These are phyloP conservation scores for Cantharis flavilabris DNA, from an alignment of 2,888 invertebrate species.

Conservation along the genomic window DNA sequence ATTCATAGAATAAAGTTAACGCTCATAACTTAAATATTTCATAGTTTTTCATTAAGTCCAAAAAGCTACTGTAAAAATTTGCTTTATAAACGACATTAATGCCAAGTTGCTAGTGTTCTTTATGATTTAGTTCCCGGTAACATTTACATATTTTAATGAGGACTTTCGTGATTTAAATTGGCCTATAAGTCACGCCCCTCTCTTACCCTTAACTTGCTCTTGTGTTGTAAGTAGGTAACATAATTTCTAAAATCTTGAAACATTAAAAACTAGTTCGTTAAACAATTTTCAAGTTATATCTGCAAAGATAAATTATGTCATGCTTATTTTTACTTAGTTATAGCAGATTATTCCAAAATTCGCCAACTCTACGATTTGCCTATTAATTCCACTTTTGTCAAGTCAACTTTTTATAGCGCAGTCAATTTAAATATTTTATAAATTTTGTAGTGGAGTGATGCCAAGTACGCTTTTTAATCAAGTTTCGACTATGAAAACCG, in stretches of 20 bases:
- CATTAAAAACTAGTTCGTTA: not conserved
- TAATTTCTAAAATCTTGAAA: not conserved
- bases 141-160: conserved; percentile 52
- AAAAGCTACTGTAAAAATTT: conserved; percentile 31
- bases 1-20: not conserved
- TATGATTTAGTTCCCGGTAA: conserved; percentile 48
- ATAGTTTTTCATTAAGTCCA: conserved; percentile 24
- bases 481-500: not conserved
- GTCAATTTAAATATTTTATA: not conserved
- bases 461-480: not conserved
- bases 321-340: not conserved
- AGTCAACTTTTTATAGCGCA: not conserved
- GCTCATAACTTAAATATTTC: conserved; percentile 6
- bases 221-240: conserved; percentile 29
- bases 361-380: not conserved
- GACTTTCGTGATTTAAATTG: conserved; percentile 44
- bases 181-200: conserved; percentile 33
- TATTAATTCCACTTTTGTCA: not conserved
- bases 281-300: not conserved
- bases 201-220: conserved; percentile 33
- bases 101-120: conserved; percentile 47
- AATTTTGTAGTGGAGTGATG: not conserved
- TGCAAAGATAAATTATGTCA: not conserved
- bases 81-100: conserved; percentile 43
- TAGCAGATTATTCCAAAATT: not conserved